Evolutionary conservation across 2,888 invertebrate species (phyloP).

Genomic region (Euphydryas editha): DNA sequence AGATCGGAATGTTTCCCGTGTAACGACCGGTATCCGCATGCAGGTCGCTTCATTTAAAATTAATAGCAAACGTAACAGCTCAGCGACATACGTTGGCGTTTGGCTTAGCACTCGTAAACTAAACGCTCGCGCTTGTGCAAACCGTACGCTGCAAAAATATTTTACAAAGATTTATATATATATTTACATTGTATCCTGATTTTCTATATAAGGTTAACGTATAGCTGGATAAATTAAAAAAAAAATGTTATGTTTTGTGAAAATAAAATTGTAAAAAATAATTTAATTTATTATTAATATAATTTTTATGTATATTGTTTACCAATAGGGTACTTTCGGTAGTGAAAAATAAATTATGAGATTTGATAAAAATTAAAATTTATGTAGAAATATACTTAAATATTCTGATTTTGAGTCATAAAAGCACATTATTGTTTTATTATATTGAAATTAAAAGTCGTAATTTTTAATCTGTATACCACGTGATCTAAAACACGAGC

Average conservation of each 20-base stretch:
- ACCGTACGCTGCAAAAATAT: constrained; percentile 14
- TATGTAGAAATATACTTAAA: no score
- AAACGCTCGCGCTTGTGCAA: constrained; percentile 8
- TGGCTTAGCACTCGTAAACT: constrained; percentile 40
- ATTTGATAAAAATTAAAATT: no score
- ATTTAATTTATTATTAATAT: no score
- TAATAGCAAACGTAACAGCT: constrained; percentile 53
- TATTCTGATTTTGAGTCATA: no score
- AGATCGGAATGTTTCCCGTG: constrained; percentile 24
- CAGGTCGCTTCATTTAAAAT: constrained; percentile 61
- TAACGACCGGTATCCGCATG: constrained; percentile 29
- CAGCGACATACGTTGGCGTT: constrained; percentile 45
- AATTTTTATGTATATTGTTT: no score
- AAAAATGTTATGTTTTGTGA: neutral
- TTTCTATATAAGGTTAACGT: neutral
- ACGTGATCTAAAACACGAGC: no score
- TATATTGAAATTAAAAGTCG: no score
- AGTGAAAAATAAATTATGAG: no score
- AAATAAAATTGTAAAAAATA: neutral
- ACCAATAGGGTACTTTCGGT: no score
- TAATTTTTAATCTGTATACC: no score
- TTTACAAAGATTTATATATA: constrained; percentile 15
- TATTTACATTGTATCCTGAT: constrained; percentile 29
- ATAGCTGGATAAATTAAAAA: neutral
- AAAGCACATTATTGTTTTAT: no score